A percentile compares a stretch with the other conserved stretches of the same genome.
These are phyloP conservation scores for Virgularia gustaviana DNA, from an alignment of 92 coral and sea anemone species.

Conservation along the genomic window DNA sequence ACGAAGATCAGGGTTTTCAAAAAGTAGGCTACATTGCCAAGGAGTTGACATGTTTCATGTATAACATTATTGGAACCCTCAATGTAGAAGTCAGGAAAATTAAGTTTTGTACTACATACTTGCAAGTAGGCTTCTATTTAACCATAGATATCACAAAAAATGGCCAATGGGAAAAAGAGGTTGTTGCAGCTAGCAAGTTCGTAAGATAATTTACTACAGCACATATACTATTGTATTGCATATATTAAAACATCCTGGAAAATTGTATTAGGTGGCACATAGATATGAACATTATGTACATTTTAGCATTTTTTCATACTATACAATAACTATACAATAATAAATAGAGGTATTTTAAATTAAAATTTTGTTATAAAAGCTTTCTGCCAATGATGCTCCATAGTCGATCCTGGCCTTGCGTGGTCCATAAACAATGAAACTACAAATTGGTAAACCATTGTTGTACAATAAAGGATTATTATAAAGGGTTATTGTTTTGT, in stretches of 20 bases:
- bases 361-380: too few relatives aligned
- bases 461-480: not conserved
- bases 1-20: slow-evolving; percentile 9
- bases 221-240: not conserved
- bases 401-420: too few relatives aligned
- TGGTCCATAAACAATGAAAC: not conserved
- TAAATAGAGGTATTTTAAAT: too few relatives aligned
- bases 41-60: slow-evolving; percentile 45
- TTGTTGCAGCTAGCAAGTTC: slow-evolving; percentile 39
- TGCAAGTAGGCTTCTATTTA: slow-evolving; percentile 39
- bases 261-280: not conserved
- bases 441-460: not conserved
- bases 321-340: not conserved
- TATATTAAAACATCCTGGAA: not conserved
- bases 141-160: slow-evolving; percentile 28
- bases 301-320: not conserved
- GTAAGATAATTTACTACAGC: slow-evolving; percentile 23
- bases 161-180: slow-evolving; percentile 36
- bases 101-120: slow-evolving; percentile 38
- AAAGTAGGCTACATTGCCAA: slow-evolving; percentile 52
- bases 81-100: slow-evolving; percentile 21
- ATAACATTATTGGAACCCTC: slow-evolving; percentile 21
- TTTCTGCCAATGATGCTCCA: too few relatives aligned
- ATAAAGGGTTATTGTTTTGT: not conserved
- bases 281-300: not conserved